A percentile compares a stretch with the other conserved stretches of the same genome.
phyloP scores from a whole-genome alignment of 2,888 invertebrate species.

The Drepanosiphum platanoidis region DNA sequence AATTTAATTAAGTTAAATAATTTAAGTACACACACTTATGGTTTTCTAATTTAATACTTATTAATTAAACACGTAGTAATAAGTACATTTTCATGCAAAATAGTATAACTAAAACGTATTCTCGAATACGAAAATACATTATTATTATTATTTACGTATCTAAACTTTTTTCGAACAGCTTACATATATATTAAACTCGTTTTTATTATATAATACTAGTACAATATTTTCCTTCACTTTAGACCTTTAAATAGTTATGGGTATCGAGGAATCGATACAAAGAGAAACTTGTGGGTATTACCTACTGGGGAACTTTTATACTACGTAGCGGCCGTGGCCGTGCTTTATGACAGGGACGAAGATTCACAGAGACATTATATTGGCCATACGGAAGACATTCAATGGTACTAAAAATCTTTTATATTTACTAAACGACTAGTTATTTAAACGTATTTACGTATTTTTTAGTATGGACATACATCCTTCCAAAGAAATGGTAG shows the following conservation, averaged over 20 bases:
- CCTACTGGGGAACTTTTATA: constrained; percentile 93
- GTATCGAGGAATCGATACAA: constrained; percentile 90
- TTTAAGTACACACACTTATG: no score
- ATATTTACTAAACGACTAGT: background rate
- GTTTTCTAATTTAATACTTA: no score
- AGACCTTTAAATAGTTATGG: constrained; percentile 73
- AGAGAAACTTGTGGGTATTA: constrained; percentile 89
- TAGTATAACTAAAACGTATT: no score
- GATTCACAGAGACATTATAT: constrained; percentile 89
- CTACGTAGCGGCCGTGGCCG: constrained; percentile 91
- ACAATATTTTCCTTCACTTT: constrained; percentile 34
- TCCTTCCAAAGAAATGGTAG: constrained; percentile 86
- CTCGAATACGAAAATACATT: no score
- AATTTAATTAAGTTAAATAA: no score
- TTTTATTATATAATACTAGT: no score
- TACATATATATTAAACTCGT: no score
- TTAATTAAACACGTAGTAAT: no score
- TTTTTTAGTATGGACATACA: constrained; percentile 83
- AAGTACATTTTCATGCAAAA: no score
- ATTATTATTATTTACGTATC: no score
- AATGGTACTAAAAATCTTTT: constrained; percentile 74
- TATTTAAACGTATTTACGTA: background rate
- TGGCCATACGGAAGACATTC: constrained; percentile 93
- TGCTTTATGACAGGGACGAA: constrained; percentile 86
- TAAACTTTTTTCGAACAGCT: no score